A percentile compares a stretch with the other conserved stretches of the same genome.
These are phyloP conservation scores for Artibeus jamaicensis DNA, from an alignment of 2,797 vertebrate genomes.

Conservation along the genomic window DNA sequence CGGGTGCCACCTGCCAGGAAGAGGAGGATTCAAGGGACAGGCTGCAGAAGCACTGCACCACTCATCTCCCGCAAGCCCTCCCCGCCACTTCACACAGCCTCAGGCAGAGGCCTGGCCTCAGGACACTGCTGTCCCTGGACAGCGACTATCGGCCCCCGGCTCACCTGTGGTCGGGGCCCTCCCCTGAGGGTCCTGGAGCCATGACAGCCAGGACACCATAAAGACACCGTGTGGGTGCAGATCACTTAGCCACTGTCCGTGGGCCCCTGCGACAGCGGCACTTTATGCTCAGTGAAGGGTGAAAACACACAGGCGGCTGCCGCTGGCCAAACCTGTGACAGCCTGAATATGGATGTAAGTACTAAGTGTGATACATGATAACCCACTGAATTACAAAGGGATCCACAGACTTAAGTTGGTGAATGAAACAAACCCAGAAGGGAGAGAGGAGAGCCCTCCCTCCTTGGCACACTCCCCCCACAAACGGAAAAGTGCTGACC, in stretches of 20 bases:
- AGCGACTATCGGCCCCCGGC: background rate
- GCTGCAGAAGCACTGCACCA: background rate
- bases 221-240: fast-evolving
- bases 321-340: fast-evolving
- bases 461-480: background rate
- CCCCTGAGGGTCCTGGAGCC: background rate
- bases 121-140: background rate
- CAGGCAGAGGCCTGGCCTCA: background rate
- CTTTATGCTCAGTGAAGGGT: background rate
- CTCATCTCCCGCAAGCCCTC: background rate
- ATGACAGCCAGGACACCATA: fast-evolving
- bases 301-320: fast-evolving
- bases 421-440: fast-evolving
- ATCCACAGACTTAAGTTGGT: background rate
- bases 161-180: fast-evolving
- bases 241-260: fast-evolving
- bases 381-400: background rate
- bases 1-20: fast-evolving
- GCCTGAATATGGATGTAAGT: fast-evolving
- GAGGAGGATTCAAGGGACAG: background rate
- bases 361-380: fast-evolving
- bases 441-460: too few species aligned
- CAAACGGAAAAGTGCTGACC: background rate
- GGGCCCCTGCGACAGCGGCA: fast-evolving
- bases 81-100: too few species aligned